Base-by-base conservation (phyloP, 2,797 vertebrate genomes). In the Varecia variegata region DNA sequence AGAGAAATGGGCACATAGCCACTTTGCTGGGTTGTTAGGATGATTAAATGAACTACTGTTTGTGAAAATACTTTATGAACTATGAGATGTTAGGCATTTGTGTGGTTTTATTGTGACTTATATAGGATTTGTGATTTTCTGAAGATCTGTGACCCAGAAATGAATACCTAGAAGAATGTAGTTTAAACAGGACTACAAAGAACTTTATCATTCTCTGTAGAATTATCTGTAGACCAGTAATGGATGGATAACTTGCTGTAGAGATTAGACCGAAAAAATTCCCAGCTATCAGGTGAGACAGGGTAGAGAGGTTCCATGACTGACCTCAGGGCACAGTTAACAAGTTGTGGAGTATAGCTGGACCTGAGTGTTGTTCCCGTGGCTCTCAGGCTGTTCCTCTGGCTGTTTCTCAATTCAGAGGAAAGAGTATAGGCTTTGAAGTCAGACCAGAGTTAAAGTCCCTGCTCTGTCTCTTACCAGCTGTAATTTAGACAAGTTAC, bases 121-220 rank as follows among this genome's bases (percentile, higher is more conserved):
- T 60, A 21, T 9, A 79, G 45, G 14, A 2, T 23, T 77, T 92
- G 7, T 15, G 79, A 45, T 43, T 79, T 85, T 50, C 25, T 77
- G 35, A 88, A 92, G 71, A 62, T 35, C 38, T 60, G 1, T 83
- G 56, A 52, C 30, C 93, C 32, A 45, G 70, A 88, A 81, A 40
- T 17, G 1, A 87, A 76, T n/a, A 82, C 58, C 71, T 94, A 71
- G 21, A 77, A 76, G 74, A 93, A 93, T 83, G 3, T 56, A 23
- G 17, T 85, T 97, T 93, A 93, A 87, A 73, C 68, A 85, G 67
- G 54, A 32, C 87, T 92, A 60, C 20, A 81, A n/a, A 89, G 54
- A 68, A 73, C 58, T 62, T 54, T 84, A 88, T 91, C 45, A 71
- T 87, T 95, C 15, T 92, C n/a, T 79, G 35, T 56, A 73, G 93